Evolutionary conservation across 2,888 invertebrate species (phyloP), one percentile per base, ranked within the genome.

Genomic region (Caenorhabditis virilis): DNA sequence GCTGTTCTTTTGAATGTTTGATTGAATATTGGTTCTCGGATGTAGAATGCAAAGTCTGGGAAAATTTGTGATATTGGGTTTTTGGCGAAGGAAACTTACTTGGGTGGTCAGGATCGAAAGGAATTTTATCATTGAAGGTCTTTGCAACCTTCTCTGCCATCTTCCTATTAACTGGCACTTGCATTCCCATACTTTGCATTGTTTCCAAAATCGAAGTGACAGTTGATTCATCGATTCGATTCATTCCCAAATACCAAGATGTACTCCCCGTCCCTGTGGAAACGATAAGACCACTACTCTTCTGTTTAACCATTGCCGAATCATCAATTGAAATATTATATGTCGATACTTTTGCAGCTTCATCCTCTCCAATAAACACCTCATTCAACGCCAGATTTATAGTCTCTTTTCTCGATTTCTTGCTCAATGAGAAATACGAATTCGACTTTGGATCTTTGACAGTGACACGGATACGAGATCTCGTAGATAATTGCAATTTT

Each of bases 201-300:
- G 64, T 60, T 27, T 68, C 68, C 6, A 74, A 46, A 1, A 72
- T 60, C 4, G 67, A 62, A 7, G 61, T 49, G 6, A 69, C 67
- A 4, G 58, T 63, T 15, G 52, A 46, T 26, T 72, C 69, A 41
- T 72, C 72, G 18, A 72, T 56, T 5, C 69, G 30, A 43, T 72
- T 72, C 67, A 69, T 67, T 38, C 67, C 66, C n/a, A 62, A 51
- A 41, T 67, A 69, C 98, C 98, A 99, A 0, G 95, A 94, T 0
- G 95, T 95, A 20, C 95, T 95, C 0, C 98, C 98, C 0, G 97
- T 97, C 23, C 98, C 98, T 0, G 97, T 97, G 70, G 91, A 91
- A 7, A 95, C 90, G 68, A 95, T 95, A 1, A 99, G 85, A 0
- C 98, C 98, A 0, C 95, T 95, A 83, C 95, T 92, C 86, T 97